phyloP scores from a whole-genome alignment of 2,797 vertebrate species.

The Cyclopterus lumpus region DNA sequence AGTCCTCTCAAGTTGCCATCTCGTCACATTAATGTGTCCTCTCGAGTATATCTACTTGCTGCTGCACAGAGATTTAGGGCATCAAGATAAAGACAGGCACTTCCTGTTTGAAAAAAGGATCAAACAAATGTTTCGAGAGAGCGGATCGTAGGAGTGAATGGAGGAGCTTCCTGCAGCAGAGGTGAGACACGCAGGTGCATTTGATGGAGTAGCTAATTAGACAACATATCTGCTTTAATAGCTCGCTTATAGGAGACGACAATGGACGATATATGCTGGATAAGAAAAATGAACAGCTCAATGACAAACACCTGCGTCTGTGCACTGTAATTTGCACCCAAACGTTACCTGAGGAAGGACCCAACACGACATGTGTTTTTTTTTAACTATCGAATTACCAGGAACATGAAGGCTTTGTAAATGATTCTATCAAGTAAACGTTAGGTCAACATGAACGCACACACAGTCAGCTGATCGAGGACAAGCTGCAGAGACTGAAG shows the following conservation, averaged over 20 bases:
- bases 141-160: background rate
- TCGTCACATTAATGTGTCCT: background rate
- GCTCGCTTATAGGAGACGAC: background rate
- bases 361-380: background rate
- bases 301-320: background rate
- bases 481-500: too few species aligned
- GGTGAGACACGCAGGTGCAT: background rate
- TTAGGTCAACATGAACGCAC: too few species aligned
- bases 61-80: background rate
- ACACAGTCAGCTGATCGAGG: too few species aligned
- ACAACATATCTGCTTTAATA: background rate
- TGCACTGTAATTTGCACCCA: background rate
- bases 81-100: background rate
- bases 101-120: background rate
- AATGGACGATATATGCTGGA: background rate
- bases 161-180: background rate
- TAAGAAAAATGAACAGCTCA: background rate
- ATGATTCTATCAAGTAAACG: background rate
- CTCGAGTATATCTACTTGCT: background rate
- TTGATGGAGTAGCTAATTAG: background rate
- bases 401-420: background rate
- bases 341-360: background rate
- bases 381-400: background rate
- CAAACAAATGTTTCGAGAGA: background rate
- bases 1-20: background rate